Conservation (phyloP, 1,140 invertebrate species). For the Sinonovacula constricta region DNA sequence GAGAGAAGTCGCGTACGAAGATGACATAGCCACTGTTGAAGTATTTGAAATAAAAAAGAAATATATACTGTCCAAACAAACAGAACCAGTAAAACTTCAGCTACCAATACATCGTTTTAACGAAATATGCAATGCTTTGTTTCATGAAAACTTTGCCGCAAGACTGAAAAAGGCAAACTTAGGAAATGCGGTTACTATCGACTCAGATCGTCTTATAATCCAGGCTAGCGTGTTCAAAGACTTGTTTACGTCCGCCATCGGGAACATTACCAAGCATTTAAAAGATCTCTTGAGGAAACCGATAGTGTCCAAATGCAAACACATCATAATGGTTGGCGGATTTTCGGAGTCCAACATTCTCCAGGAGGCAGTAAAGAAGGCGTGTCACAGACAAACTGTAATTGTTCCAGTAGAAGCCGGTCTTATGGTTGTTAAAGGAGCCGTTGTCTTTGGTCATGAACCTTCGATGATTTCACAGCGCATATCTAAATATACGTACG, state of each 20-base stretch:
- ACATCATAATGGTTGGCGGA: conserved; percentile 8
- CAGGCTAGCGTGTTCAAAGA: conserved; percentile 37
- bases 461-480: background rate
- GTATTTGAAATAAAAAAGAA: too few relatives aligned
- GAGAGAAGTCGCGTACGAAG: too few relatives aligned
- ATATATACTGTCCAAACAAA: too few relatives aligned
- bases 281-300: conserved; percentile 25
- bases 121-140: too few relatives aligned
- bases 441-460: conserved; percentile 2
- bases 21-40: too few relatives aligned
- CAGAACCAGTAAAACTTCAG: too few relatives aligned
- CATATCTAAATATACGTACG: conserved; percentile 3
- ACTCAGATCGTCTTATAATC: too few relatives aligned
- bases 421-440: background rate
- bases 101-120: too few relatives aligned
- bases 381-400: background rate
- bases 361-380: background rate
- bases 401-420: conserved; percentile 5
- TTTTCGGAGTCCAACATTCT: conserved; percentile 6
- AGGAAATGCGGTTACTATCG: too few relatives aligned
- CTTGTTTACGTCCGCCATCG: conserved; percentile 37
- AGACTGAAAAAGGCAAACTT: too few relatives aligned
- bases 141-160: too few relatives aligned
- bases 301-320: background rate
- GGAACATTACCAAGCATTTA: conserved; percentile 42